Conservation (phyloP, 2,113 vertebrate genomes). For the Pelmatolapia mariae region DNA sequence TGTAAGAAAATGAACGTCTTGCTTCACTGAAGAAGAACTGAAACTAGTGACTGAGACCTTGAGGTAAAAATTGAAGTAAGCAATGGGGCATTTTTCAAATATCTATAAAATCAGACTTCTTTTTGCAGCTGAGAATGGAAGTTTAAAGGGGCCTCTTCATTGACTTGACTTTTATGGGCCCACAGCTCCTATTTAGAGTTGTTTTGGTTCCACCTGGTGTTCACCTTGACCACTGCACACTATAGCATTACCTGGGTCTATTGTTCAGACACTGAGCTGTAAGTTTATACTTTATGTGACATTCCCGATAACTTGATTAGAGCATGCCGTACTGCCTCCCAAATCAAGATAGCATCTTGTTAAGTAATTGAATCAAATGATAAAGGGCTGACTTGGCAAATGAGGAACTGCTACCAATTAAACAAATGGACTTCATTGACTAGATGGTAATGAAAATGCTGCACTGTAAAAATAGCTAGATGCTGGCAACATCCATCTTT, state of each 20-base stretch:
- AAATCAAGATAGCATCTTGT: constrained; percentile 35
- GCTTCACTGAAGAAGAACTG: not conserved
- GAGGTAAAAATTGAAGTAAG: not conserved
- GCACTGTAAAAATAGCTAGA: not conserved
- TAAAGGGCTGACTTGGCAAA: constrained; percentile 47
- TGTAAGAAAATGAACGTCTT: not conserved
- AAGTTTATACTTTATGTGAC: not conserved
- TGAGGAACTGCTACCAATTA: constrained; percentile 49
- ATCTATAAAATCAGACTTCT: not conserved
- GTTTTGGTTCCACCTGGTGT: constrained; percentile 39
- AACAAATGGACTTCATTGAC: constrained; percentile 52
- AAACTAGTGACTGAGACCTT: not conserved
- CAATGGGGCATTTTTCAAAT: not conserved
- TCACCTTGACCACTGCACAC: not conserved
- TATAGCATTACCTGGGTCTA: not conserved
- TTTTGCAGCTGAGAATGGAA: not conserved
- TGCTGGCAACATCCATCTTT: constrained; percentile 11
- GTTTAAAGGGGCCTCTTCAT: not conserved
- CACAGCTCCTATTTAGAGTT: not conserved
- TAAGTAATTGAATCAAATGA: constrained; percentile 60
- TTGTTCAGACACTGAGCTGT: not conserved
- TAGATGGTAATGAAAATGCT: constrained; percentile 18
- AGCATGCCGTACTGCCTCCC: constrained; percentile 35
- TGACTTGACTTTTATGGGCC: not conserved
- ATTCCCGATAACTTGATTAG: constrained; percentile 40